phyloP scores from a whole-genome alignment of 2,797 vertebrate species.

The Ctenopoma kingsleyae region DNA sequence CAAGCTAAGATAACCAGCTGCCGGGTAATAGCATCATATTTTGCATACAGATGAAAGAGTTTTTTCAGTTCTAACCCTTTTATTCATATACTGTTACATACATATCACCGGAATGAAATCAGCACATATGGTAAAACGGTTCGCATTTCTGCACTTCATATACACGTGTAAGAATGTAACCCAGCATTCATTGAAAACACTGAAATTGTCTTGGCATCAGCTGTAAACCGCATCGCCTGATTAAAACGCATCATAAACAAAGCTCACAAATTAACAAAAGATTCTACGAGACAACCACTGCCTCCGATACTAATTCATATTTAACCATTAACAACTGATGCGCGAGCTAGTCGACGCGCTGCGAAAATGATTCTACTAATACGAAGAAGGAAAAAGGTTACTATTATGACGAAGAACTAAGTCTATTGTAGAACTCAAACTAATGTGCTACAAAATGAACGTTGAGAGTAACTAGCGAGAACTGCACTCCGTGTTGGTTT shows the following conservation, averaged over 20 bases:
- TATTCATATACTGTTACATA: conserved; percentile 38
- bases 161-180: conserved; percentile 19
- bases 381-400: conserved; percentile 31
- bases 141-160: conserved; percentile 37
- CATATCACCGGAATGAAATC: conserved; percentile 20
- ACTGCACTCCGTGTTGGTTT: conserved; percentile 45
- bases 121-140: conserved; percentile 33
- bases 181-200: conserved; percentile 35
- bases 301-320: conserved; percentile 39
- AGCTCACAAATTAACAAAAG: conserved; percentile 45
- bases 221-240: conserved; percentile 37
- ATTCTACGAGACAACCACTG: conserved; percentile 45
- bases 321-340: conserved; percentile 53
- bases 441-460: conserved; percentile 64
- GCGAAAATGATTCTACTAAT: conserved; percentile 46
- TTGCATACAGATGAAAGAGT: too few species aligned
- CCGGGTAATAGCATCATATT: too few species aligned
- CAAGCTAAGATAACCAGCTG: too few species aligned
- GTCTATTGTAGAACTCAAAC: conserved; percentile 62
- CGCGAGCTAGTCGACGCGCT: conserved; percentile 27
- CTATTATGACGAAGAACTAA: conserved; percentile 37
- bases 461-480: conserved; percentile 38
- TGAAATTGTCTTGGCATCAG: conserved; percentile 45
- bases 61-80: conserved; percentile 17
- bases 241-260: conserved; percentile 43